Evolutionary conservation across 2,888 invertebrate species (phyloP).

Genomic region (Timema podura): DNA sequence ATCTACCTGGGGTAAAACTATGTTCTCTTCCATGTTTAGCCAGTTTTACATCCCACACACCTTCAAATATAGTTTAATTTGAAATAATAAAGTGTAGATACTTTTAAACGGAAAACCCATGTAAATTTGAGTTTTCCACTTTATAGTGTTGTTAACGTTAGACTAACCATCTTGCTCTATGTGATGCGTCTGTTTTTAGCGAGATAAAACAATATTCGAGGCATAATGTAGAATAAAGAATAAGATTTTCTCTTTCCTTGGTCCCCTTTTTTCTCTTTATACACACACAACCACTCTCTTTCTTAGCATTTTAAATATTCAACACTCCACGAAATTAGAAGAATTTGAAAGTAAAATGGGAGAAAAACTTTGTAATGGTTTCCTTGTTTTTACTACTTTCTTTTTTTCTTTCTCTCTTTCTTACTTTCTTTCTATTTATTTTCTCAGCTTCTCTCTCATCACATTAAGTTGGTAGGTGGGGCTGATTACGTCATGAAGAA

Average conservation of each 20-base stretch:
- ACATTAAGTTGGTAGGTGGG: no score
- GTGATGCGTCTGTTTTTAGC: no score
- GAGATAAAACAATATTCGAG: conserved; percentile 24
- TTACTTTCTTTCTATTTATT: conserved; percentile 20
- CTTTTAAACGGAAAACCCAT: no score
- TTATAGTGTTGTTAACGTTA: no score
- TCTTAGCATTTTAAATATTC: conserved; percentile 23
- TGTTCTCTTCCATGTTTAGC: no score
- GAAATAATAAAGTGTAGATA: no score
- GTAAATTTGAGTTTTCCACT: no score
- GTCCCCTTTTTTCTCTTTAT: conserved; percentile 7
- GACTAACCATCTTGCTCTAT: no score
- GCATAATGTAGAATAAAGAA: conserved; percentile 5
- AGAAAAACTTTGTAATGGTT: conserved; percentile 26
- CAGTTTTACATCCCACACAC: no score
- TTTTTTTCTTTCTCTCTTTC: not conserved
- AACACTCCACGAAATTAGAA: conserved; percentile 24
- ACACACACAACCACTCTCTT: conserved; percentile 12
- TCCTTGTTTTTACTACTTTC: conserved; percentile 7
- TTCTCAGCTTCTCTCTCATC: conserved; percentile 3
- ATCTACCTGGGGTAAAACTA: no score
- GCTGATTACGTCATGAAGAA: no score
- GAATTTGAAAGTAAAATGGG: conserved; percentile 27
- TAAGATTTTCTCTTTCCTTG: not conserved
- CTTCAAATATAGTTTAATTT: no score